Evolutionary conservation across 1,140 invertebrate genomes (phyloP).

Genomic region (Drosophila paulistorum): DNA sequence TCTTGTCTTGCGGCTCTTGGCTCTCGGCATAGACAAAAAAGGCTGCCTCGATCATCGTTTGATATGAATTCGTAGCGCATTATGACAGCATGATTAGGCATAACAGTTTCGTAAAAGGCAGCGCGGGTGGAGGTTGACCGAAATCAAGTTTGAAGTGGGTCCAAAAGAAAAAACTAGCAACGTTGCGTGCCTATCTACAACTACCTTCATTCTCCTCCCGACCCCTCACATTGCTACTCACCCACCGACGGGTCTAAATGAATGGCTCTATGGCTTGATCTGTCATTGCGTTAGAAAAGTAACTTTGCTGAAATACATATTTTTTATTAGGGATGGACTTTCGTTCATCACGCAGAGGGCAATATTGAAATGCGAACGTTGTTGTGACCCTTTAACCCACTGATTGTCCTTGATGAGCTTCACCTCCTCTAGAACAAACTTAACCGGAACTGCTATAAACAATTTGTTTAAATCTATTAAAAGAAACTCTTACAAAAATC

Average conservation of each 20-base stretch:
- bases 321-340: constrained; percentile 47
- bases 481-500: no score
- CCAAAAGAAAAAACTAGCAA: constrained; percentile 56
- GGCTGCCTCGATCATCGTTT: constrained; percentile 80
- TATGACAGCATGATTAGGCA: constrained; percentile 83
- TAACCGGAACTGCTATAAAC: not conserved
- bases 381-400: not conserved
- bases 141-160: constrained; percentile 80
- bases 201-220: not conserved
- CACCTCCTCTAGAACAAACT: not conserved
- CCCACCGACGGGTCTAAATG: constrained; percentile 8
- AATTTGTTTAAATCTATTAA: no score
- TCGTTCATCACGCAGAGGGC: not conserved
- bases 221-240: not conserved
- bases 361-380: not conserved
- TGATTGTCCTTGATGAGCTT: not conserved
- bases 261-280: constrained; percentile 51
- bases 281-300: constrained; percentile 65
- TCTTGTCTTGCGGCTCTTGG: constrained; percentile 23
- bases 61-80: constrained; percentile 82
- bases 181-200: constrained; percentile 26
- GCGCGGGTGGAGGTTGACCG: constrained; percentile 68
- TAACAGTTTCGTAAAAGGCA: constrained; percentile 80
- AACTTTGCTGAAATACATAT: constrained; percentile 19
- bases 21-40: constrained; percentile 64